phyloP scores from a whole-genome alignment of 2,888 invertebrate species.

The Rhopalosiphum nymphaeae region DNA sequence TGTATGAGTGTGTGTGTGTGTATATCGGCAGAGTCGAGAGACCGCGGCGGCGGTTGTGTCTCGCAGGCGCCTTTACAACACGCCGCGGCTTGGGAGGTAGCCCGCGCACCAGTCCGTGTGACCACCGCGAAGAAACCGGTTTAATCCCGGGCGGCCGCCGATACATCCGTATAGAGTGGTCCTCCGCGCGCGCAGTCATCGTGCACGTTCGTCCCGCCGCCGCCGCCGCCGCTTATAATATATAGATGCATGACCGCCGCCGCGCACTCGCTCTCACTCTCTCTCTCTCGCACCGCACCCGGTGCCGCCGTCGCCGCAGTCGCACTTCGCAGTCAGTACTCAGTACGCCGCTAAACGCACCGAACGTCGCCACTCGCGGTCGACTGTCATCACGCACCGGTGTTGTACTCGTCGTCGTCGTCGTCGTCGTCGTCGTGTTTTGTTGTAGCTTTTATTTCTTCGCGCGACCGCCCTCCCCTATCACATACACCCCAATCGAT shows the following conservation, averaged over 20 bases:
- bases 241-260: slow-evolving; percentile 50
- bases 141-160: slow-evolving; percentile 58
- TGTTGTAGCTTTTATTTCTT: background rate
- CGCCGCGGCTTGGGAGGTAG: slow-evolving; percentile 65
- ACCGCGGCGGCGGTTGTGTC: slow-evolving; percentile 59
- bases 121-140: slow-evolving; percentile 65
- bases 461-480: background rate
- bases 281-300: slow-evolving; percentile 5
- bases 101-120: slow-evolving; percentile 62
- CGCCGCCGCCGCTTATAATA: slow-evolving; percentile 27
- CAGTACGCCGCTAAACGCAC: slow-evolving; percentile 43
- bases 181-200: slow-evolving; percentile 58
- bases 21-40: slow-evolving; percentile 35
- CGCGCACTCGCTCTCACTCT: background rate
- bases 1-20: background rate
- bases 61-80: slow-evolving; percentile 65
- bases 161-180: slow-evolving; percentile 53
- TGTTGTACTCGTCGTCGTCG: background rate
- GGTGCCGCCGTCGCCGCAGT: slow-evolving; percentile 1
- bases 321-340: slow-evolving; percentile 32
- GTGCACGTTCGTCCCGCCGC: slow-evolving; percentile 63
- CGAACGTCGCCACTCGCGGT: background rate
- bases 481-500: background rate
- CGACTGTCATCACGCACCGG: background rate
- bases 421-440: background rate